These are phyloP conservation scores for Bombus cullumanus DNA, from an alignment of 1,140 invertebrate species.

Conservation along the genomic window DNA sequence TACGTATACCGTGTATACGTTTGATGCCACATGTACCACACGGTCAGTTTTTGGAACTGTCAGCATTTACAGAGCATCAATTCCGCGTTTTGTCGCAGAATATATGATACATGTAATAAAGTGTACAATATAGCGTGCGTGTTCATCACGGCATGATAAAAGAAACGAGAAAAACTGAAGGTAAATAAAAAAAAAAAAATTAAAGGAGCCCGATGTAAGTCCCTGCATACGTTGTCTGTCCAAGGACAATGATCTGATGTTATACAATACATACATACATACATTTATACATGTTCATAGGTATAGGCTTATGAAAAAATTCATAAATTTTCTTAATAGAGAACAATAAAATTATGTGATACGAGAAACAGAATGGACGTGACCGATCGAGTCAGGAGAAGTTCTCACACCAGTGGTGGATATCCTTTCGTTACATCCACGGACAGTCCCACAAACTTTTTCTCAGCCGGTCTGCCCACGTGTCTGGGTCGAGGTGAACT, in stretches of 20 bases:
- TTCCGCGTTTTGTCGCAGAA: background rate
- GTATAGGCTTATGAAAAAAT: background rate
- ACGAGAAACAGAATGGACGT: background rate
- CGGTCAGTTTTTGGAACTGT: slow-evolving; percentile 45
- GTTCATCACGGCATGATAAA: background rate
- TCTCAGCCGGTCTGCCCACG: background rate
- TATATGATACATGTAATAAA: background rate
- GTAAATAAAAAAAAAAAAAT: background rate
- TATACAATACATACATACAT: background rate
- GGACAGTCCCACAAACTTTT: slow-evolving; percentile 17
- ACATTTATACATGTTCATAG: background rate
- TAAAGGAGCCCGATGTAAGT: slow-evolving; percentile 13
- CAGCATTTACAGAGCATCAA: background rate
- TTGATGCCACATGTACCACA: background rate
- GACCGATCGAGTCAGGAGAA: background rate
- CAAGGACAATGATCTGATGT: background rate
- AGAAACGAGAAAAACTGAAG: background rate
- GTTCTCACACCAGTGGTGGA: slow-evolving; percentile 1
- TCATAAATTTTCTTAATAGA: background rate
- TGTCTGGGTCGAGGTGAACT: background rate
- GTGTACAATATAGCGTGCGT: background rate
- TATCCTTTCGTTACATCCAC: background rate
- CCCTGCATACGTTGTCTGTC: background rate
- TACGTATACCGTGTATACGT: background rate
- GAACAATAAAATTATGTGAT: too few relatives aligned